These are phyloP conservation scores for Propithecus coquereli DNA, from an alignment of 2,113 vertebrate species.

Conservation along the genomic window DNA sequence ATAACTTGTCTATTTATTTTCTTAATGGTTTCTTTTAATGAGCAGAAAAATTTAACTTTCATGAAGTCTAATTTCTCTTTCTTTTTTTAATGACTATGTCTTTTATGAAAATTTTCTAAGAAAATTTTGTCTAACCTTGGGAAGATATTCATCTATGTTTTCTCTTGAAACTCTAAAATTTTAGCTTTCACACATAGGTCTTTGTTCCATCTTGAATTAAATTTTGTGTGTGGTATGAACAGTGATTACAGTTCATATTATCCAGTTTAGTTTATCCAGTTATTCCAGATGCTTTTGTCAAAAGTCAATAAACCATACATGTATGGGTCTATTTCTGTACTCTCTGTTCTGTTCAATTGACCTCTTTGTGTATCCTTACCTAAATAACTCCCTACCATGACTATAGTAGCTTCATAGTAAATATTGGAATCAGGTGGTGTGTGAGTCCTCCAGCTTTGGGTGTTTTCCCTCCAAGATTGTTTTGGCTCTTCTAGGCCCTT, in stretches of 20 bases:
- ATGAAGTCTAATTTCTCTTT: background rate
- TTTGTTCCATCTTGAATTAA: background rate
- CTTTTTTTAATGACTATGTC: background rate
- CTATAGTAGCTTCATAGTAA: background rate
- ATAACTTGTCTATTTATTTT: background rate
- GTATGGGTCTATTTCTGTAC: background rate
- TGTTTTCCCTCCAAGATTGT: background rate
- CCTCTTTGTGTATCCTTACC: background rate
- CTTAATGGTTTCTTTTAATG: background rate
- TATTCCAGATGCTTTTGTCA: background rate
- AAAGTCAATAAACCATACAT: background rate
- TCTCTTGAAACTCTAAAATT: background rate
- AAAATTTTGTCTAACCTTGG: background rate
- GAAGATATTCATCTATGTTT: background rate
- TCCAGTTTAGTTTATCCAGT: background rate
- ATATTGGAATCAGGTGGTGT: background rate
- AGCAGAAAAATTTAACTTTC: constrained; percentile 1
- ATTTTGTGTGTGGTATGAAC: background rate
- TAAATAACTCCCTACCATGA: background rate
- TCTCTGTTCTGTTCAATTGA: background rate
- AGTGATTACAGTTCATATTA: background rate
- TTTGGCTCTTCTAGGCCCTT: background rate
- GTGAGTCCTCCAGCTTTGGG: background rate
- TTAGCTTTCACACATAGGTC: background rate
- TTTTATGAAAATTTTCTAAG: background rate